Evolutionary conservation across 2,797 vertebrate genomes (phyloP), one percentile per base, ranked within the genome.

Genomic region (Urosaurus nigricauda): DNA sequence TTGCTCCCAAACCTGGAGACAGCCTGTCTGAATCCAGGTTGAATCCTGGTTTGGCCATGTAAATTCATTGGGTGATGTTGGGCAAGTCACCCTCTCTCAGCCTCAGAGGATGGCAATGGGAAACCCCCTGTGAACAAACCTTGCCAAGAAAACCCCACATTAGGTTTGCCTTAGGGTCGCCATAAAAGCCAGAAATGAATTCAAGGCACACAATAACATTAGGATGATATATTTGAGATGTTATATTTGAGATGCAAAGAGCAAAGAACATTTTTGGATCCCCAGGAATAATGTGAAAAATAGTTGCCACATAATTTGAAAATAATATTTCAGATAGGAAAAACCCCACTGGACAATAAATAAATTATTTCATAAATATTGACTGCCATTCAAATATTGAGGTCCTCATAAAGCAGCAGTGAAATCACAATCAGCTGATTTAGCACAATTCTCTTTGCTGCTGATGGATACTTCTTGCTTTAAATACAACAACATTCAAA

Each of bases 401-500:
- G 78, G 5, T 37, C 19, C 21, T 19, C 70, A 63, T 37, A 35
- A 37, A 79, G 3, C 19, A 14, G 11, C 29, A n/a, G 26, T 81
- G 26, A 29, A 58, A 47, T 37, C 68, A 53, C n/a, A 2, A 9
- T 43, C 40, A 82, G 79, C 14, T 73, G 2, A 32, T 89, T 58
- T 74, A 29, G 32, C 85, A 79, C 82, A 75, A 89, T 92, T 35
- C 87, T 71, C 17, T 53, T 90, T 85, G 74, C 88, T 87, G 0
- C 14, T 75, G 73, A 87, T 73, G 35, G 78, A 0, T 40, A 85
- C 60, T 81, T 65, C 71, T 90, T 81, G 29, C 21, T 91, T 74
- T 74, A 24, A 35, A 87, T 83, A 0, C 17, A 29, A 32, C 26
- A 68, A 68, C 9, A 68, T 68, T 16, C 63, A 0, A 68, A 68